Conservation (phyloP, 2,797 vertebrate species). For the Octomys mimax region DNA sequence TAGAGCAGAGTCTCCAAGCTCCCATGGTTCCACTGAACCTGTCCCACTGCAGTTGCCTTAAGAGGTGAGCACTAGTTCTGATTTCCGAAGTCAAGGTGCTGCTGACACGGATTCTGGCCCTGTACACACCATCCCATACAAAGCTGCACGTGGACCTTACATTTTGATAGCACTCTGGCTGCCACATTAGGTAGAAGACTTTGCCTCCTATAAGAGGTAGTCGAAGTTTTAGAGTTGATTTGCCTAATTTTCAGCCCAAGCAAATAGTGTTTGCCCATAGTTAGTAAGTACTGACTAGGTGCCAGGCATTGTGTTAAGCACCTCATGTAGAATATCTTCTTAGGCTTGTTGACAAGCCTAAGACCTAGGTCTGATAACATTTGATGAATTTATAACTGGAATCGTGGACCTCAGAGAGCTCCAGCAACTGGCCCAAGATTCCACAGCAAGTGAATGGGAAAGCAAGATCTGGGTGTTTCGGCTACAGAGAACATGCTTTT, state of each 20-base stretch:
- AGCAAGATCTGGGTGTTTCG: not conserved
- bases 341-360: not conserved
- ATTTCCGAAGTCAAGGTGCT: accelerated
- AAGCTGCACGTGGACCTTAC: accelerated
- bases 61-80: not conserved
- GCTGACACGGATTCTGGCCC: not conserved
- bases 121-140: not conserved
- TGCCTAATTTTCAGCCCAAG: not conserved
- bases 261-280: not conserved
- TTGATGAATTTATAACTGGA: not conserved
- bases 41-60: not conserved
- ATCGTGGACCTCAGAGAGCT: not conserved
- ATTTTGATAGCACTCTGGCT: accelerated
- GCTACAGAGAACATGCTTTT: not conserved
- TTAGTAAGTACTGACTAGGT: not conserved
- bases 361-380: not conserved
- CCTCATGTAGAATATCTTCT: not conserved
- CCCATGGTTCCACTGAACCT: not conserved
- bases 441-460: not conserved
- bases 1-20: not conserved
- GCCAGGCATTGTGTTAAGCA: not conserved
- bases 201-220: conserved; percentile 21
- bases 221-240: not conserved
- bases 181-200: not conserved
- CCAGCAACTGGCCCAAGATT: not conserved